Conservation (phyloP, 2,113 vertebrate species). For the Laterallus jamaicensis region DNA sequence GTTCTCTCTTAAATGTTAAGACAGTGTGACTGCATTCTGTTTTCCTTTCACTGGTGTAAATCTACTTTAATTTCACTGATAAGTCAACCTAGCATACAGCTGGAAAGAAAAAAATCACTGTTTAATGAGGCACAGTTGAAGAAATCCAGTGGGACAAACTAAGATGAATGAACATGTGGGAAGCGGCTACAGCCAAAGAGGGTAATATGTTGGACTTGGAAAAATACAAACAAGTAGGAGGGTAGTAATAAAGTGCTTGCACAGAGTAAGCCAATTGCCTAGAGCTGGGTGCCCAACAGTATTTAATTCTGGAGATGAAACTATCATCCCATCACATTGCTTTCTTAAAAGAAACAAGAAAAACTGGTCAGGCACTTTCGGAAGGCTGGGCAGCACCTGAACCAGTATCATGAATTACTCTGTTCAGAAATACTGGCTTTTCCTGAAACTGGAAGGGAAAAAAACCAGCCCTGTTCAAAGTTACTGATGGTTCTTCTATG, state of each 20-base stretch:
- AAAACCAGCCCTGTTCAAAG: background rate
- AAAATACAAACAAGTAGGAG: background rate
- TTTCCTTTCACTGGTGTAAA: background rate
- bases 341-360: slow-evolving; percentile 63
- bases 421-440: background rate
- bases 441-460: background rate
- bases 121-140: background rate
- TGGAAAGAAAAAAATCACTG: background rate
- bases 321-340: background rate
- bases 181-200: background rate
- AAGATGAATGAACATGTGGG: background rate
- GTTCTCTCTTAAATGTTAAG: background rate
- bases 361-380: slow-evolving; percentile 52
- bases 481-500: slow-evolving; percentile 26
- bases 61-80: slow-evolving; percentile 10
- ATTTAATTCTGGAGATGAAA: slow-evolving; percentile 26
- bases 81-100: background rate
- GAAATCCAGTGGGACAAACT: background rate
- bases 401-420: background rate
- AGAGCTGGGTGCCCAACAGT: background rate
- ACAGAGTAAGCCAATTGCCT: background rate
- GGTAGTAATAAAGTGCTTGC: background rate
- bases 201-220: slow-evolving; percentile 2
- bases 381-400: slow-evolving; percentile 11
- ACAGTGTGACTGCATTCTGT: background rate